Evolutionary conservation across 2,113 vertebrate genomes (phyloP), one percentile per base, ranked within the genome.

Genomic region (Hypanus sabinus): DNA sequence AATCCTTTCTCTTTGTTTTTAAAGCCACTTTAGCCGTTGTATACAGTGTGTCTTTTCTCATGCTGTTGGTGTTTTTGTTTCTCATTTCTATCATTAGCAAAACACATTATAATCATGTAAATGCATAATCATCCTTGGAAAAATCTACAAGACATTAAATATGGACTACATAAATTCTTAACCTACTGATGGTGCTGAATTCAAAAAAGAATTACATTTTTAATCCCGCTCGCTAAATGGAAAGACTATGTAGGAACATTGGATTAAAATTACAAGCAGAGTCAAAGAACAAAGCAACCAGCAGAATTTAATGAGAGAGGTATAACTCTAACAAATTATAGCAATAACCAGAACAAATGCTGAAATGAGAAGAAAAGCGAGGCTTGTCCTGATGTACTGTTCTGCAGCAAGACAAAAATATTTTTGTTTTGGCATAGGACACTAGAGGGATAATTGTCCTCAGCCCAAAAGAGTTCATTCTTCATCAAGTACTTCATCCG

Each of bases 401-500:
- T 93, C 65, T 93, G 33, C 68, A 73, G 65, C 62, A 73, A 93
- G 90, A 73, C 65, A 73, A 93, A 93, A 8, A 38, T 46, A 46
- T 73, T 16, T 22, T 93, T 68, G 46, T 73, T 93, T 70, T 33
- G 73, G 36, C 33, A 73, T 4, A 46, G 73, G 33, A 70, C 36
- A 71, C 38, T 1, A 71, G 91, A 73, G 36, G 36, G 70, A 93
- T 93, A 75, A 93, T 93, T 93, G 36, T 75, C 22, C 36, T 46
- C 68, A 73, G 36, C 68, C 68, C 33, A 73, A 27, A 93, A 73
- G 9, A 93, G 68, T 93, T 93, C 90, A 75, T 55, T 75, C 36
- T 93, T 93, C 68, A 75, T 90, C 60, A 68, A 65, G 60, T n/a
- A 90, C 0, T n/a, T n/a, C n/a, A 46, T 73, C 91, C 73, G 91